These are phyloP conservation scores for Luehdorfia chinensis DNA, from an alignment of 1,140 invertebrate species.

Conservation along the genomic window DNA sequence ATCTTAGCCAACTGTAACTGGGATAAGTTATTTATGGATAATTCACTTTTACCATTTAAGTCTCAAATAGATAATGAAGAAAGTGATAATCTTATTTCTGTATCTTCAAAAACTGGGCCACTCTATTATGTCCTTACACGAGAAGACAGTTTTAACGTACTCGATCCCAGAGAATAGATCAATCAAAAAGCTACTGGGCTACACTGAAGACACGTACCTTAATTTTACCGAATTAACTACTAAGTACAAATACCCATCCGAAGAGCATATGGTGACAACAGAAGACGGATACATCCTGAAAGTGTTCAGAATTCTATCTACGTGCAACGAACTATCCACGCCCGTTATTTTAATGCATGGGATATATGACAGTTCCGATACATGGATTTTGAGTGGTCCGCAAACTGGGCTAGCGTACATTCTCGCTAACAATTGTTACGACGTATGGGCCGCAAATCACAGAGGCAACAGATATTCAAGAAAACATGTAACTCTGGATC, in stretches of 20 bases:
- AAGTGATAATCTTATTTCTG: constrained; percentile 6
- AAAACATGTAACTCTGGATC: constrained; percentile 74
- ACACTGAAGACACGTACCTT: constrained; percentile 46
- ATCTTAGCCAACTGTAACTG: constrained; percentile 30
- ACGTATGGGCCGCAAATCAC: constrained; percentile 85
- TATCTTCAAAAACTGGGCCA: constrained; percentile 17
- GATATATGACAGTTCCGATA: constrained; percentile 80
- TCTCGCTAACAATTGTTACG: constrained; percentile 80
- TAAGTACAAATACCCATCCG: constrained; percentile 48
- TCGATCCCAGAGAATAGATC: constrained; percentile 31
- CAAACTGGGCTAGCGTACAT: constrained; percentile 68
- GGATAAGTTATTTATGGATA: constrained; percentile 22
- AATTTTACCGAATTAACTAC: constrained; percentile 49
- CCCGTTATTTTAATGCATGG: constrained; percentile 85
- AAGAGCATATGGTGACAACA: constrained; percentile 60
- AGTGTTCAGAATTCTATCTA: constrained; percentile 79
- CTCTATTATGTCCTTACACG: not conserved
- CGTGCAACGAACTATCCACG: constrained; percentile 40
- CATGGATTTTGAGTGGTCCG: constrained; percentile 79
- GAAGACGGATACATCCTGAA: constrained; percentile 82
- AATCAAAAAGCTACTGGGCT: constrained; percentile 39
- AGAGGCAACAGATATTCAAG: constrained; percentile 85
- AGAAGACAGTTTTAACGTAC: constrained; percentile 27
- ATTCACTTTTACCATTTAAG: not conserved
- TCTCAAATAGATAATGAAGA: constrained; percentile 11